Conservation (phyloP, 2,888 invertebrate genomes). For the Lobophora halterata region DNA sequence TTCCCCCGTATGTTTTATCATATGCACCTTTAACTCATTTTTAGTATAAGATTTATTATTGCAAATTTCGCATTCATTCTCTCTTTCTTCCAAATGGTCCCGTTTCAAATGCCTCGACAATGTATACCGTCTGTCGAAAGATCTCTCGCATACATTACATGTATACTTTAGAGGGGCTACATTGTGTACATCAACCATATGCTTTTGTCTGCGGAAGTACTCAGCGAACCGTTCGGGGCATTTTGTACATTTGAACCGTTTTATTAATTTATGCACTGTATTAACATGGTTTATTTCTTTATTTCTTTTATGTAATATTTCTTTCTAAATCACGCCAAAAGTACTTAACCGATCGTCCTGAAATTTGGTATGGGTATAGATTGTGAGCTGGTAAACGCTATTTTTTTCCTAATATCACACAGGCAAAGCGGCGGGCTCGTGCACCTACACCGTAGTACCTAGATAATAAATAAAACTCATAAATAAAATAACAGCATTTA, state of each 20-base stretch:
- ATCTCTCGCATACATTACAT: slow-evolving; percentile 54
- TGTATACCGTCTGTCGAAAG: slow-evolving; percentile 47
- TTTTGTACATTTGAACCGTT: slow-evolving; percentile 57
- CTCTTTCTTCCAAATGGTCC: slow-evolving; percentile 42
- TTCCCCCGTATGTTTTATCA: slow-evolving; percentile 53
- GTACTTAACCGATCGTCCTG: too few relatives aligned
- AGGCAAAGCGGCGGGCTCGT: too few relatives aligned
- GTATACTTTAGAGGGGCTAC: slow-evolving; percentile 51
- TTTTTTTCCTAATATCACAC: too few relatives aligned
- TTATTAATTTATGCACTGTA: slow-evolving; percentile 53
- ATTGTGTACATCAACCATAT: slow-evolving; percentile 56
- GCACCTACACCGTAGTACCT: too few relatives aligned
- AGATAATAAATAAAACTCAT: too few relatives aligned
- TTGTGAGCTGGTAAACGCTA: too few relatives aligned
- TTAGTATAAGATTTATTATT: slow-evolving; percentile 16
- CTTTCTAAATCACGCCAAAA: too few relatives aligned
- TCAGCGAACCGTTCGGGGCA: slow-evolving; percentile 58
- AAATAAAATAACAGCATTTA: background rate
- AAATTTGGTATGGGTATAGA: too few relatives aligned
- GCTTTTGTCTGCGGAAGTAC: slow-evolving; percentile 59
- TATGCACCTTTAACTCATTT: slow-evolving; percentile 51
- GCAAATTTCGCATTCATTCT: background rate
- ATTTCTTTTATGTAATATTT: too few relatives aligned
- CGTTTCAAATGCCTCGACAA: slow-evolving; percentile 58
- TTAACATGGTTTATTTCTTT: slow-evolving; percentile 55